These are phyloP conservation scores for Phania funesta DNA, from an alignment of 2,888 invertebrate species.

Conservation along the genomic window DNA sequence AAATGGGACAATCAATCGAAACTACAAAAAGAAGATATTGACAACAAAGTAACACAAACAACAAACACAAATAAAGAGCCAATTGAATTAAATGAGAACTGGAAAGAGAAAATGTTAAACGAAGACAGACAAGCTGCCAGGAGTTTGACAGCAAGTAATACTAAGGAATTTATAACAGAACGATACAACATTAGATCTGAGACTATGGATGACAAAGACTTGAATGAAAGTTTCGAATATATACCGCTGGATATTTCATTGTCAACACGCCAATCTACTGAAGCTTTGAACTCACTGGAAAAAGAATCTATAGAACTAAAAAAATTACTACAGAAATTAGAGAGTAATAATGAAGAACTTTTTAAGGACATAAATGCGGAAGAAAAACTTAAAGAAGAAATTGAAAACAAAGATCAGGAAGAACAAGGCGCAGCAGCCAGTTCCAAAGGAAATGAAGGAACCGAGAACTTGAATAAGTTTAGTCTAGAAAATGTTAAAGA, in stretches of 20 bases:
- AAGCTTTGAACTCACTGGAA: slow-evolving; percentile 64
- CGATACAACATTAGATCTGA: neutral
- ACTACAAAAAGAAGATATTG: neutral
- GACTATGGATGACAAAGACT: neutral
- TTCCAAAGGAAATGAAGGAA: neutral
- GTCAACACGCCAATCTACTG: slow-evolving; percentile 23
- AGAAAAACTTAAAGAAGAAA: slow-evolving; percentile 33
- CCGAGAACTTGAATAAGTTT: neutral
- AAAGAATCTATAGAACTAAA: slow-evolving; percentile 71
- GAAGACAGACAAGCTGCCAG: neutral
- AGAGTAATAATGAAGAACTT: slow-evolving; percentile 71
- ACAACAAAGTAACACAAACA: neutral
- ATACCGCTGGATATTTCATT: slow-evolving; percentile 6
- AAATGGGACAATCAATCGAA: slow-evolving; percentile 26
- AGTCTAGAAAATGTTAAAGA: neutral
- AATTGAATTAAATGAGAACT: neutral
- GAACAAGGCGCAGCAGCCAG: neutral
- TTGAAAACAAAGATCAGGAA: neutral
- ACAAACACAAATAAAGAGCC: neutral
- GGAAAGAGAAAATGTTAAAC: neutral
- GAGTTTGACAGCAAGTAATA: neutral
- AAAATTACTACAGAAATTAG: slow-evolving; percentile 71
- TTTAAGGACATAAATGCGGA: slow-evolving; percentile 65
- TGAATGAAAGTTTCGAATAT: neutral
- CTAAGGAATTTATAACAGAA: neutral